These are phyloP conservation scores for Forpus xanthops DNA, from an alignment of 2,797 vertebrate genomes.

Conservation along the genomic window DNA sequence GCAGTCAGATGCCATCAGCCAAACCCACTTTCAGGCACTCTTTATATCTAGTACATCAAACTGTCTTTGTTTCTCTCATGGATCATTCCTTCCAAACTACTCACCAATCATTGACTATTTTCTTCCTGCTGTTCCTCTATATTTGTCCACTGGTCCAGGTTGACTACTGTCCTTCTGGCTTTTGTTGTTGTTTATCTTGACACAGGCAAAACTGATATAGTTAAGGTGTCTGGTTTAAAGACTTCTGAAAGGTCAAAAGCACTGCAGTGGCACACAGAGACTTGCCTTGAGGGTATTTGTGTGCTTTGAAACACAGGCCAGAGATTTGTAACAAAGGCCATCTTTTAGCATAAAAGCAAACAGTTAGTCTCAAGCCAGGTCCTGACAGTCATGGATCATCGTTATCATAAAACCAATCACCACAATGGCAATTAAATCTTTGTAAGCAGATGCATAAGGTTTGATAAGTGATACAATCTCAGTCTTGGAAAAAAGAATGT, in stretches of 20 bases:
- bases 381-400: not conserved
- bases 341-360: not conserved
- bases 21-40: not conserved
- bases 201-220: not conserved
- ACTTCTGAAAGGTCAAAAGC: not conserved
- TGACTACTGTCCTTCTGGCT: not conserved
- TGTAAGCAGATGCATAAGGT: not conserved
- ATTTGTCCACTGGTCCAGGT: not conserved
- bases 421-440: not conserved
- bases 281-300: not conserved
- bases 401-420: not conserved
- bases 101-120: not conserved
- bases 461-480: not conserved
- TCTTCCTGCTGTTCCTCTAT: not conserved
- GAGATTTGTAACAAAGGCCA: not conserved
- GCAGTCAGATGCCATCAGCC: not conserved
- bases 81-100: not conserved
- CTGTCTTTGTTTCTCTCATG: not conserved
- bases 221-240: not conserved
- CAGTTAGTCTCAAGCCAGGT: not conserved
- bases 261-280: not conserved
- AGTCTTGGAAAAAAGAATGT: not conserved
- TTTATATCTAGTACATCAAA: not conserved
- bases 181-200: not conserved
- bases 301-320: not conserved